Evolutionary conservation across 2,797 vertebrate genomes (phyloP), one percentile per base, ranked within the genome.

Genomic region (Darevskia mixta): DNA sequence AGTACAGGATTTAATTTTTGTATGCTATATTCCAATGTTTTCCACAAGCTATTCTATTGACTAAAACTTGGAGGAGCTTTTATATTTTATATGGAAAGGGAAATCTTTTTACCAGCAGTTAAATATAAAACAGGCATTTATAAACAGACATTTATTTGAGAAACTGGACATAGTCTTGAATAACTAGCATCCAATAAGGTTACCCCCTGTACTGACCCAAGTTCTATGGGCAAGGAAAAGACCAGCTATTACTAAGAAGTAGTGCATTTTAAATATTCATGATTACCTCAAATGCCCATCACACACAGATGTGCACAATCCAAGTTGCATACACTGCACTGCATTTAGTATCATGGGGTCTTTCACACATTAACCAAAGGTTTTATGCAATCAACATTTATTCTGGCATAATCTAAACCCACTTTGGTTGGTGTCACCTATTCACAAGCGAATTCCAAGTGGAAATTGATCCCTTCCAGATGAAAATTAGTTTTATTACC

Each of bases 91-190:
- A 93, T 94, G 92, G 87, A 72, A 87, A 95, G 93, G 90, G 92
- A 91, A 92, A 86, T 69, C 38, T 87, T 90, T 93, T 92, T 86
- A 94, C 95, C 77, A 96, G 91, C 92, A 95, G 90, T 91, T 93
- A 95, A 94, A 94, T 89, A 94, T 89, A 95, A 96, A 95, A 95
- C 86, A 92, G 94, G 93, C 88, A 95, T 94, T 90, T 89, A 88
- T 93, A 95, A 94, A 82, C 78, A 89, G 95, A 96, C 95, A 92
- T 83, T 76, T 91, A 94, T 95, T 94, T 75, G 2, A 91, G 91
- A 95, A 95, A 85, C 90, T 87, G 90, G 86, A 95, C 93, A 92
- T 90, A 4, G 92, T 92, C 90, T 93, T 85, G 88, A 92, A 91
- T 94, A 93, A 92, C 88, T 93, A 91, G 93, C 81, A 85, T 92